Percentiles rank a stretch among this genome's conserved stretches.
Conservation (phyloP, 37 sponge, comb jelly and placozoan species). For the Theonella swinhoei region DNA sequence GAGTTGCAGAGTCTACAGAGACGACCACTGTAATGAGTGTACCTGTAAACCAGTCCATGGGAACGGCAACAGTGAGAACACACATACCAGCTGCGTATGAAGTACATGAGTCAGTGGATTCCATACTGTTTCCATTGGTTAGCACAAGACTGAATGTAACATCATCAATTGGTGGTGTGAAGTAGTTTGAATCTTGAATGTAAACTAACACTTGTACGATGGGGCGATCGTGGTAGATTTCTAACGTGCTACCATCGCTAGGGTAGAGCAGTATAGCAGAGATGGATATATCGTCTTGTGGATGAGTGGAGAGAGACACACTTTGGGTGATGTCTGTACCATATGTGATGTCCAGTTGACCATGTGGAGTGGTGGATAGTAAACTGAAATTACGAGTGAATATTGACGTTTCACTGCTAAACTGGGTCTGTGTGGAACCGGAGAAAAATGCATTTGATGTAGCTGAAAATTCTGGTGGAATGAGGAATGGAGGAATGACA, state of each 20-base stretch:
- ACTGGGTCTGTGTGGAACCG: background rate
- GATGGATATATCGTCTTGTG: background rate
- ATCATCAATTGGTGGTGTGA: background rate
- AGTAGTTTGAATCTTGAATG: constrained; percentile 16
- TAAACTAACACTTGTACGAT: constrained; percentile 5
- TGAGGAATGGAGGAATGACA: background rate
- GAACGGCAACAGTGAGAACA: constrained; percentile 32
- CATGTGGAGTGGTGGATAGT: background rate
- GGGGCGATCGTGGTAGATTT: constrained; percentile 21
- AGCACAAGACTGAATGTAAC: background rate
- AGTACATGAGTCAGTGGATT: constrained; percentile 26
- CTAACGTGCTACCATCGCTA: no score
- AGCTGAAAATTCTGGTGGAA: constrained; percentile 5
- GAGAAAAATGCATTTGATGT: background rate
- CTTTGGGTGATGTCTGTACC: background rate
- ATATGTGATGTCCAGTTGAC: constrained; percentile 9
- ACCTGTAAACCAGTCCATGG: constrained; percentile 40
- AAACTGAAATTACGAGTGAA: constrained; percentile 2
- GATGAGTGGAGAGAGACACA: background rate
- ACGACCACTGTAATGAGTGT: background rate
- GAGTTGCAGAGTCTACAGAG: background rate
- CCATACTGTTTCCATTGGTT: background rate
- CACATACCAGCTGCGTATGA: constrained; percentile 49
- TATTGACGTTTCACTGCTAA: background rate
- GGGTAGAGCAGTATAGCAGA: constrained; percentile 18